These are phyloP conservation scores for Ypsolopha scabrella DNA, from an alignment of 2,888 invertebrate species.

Conservation along the genomic window DNA sequence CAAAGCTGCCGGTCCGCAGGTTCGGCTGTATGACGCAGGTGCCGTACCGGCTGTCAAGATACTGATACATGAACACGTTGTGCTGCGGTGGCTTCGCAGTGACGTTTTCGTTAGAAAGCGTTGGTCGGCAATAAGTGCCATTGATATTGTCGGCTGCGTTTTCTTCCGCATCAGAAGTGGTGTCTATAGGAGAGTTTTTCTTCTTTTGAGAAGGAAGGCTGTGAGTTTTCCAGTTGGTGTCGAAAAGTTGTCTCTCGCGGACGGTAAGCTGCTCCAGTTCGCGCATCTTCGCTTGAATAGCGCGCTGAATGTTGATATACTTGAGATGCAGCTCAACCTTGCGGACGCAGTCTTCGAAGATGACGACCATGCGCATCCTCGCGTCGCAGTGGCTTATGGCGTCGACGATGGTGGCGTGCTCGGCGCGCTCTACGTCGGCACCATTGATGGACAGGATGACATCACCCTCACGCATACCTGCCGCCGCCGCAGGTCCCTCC, in stretches of 20 bases:
- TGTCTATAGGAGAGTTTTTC: constrained; percentile 70
- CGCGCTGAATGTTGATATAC: constrained; percentile 88
- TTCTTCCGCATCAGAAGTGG: constrained; percentile 50
- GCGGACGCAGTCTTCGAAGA: constrained; percentile 95
- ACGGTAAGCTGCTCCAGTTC: constrained; percentile 86
- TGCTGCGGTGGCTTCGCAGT: constrained; percentile 60
- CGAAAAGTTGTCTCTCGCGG: constrained; percentile 84
- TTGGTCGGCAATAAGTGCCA: constrained; percentile 78
- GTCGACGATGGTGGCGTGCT: constrained; percentile 92
- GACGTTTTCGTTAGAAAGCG: constrained; percentile 86
- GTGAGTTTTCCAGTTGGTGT: constrained; percentile 91
- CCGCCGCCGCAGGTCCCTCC: constrained; percentile 90
- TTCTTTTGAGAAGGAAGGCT: constrained; percentile 89
- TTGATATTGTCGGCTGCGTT: constrained; percentile 60
- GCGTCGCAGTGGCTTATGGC: constrained; percentile 91
- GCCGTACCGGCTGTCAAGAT: constrained; percentile 79
- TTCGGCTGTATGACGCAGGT: constrained; percentile 77
- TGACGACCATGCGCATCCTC: constrained; percentile 94
- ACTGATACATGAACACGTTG: constrained; percentile 73
- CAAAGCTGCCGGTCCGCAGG: constrained; percentile 75
- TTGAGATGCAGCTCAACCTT: constrained; percentile 95
- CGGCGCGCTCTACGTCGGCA: constrained; percentile 94
- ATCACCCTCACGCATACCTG: constrained; percentile 96
- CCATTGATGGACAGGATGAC: constrained; percentile 97
- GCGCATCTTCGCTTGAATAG: constrained; percentile 85